These are phyloP conservation scores for pig (Sus scrofa) DNA, from an alignment of 2,113 vertebrate species.

Conservation along the genomic window DNA sequence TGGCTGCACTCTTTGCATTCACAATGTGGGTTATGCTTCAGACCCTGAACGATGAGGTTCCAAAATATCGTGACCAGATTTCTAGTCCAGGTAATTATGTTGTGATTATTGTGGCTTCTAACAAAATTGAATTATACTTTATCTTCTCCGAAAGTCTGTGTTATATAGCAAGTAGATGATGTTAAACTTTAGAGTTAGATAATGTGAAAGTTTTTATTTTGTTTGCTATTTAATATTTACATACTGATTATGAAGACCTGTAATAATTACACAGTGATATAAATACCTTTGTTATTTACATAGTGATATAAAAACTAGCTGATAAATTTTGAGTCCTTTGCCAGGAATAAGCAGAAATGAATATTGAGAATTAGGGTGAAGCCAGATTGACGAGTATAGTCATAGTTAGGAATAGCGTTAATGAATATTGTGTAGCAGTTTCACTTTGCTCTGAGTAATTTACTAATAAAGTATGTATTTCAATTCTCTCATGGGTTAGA, in stretches of 20 bases:
- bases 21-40: slow-evolving; percentile 99
- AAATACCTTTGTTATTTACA: neutral
- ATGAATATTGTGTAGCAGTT: neutral
- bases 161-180: neutral
- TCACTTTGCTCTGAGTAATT: neutral
- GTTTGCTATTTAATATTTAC: neutral
- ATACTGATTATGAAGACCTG: slow-evolving; percentile 1
- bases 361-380: slow-evolving; percentile 50
- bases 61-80: slow-evolving; percentile 95
- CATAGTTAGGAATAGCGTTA: neutral
- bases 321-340: slow-evolving; percentile 51
- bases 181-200: neutral
- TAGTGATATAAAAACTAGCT: neutral
- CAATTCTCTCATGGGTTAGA: neutral
- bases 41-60: slow-evolving; percentile 93
- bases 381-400: neutral
- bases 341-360: slow-evolving; percentile 48
- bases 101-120: slow-evolving; percentile 53
- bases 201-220: slow-evolving; percentile 1
- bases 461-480: neutral
- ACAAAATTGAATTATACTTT: neutral
- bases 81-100: slow-evolving; percentile 92
- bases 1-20: slow-evolving; percentile 96
- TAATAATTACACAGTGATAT: neutral
- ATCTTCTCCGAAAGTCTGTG: slow-evolving; percentile 64